These are phyloP conservation scores for Bombyx mori DNA, from an alignment of 1,140 invertebrate species.

Conservation along the genomic window ASM3026992v2 NC_085116.1:11379001-11379500, in stretches of 20 bases:
- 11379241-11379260: no score
- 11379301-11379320: no score
- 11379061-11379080: constrained; percentile 7
- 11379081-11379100: constrained; percentile 99
- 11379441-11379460: constrained; percentile 30
- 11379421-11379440: constrained; percentile 25
- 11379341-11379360: no score
- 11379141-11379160: constrained; percentile 99
- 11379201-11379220: no score
- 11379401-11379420: neutral
- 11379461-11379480: constrained; percentile 39
- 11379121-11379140: constrained; percentile 98
- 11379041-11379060: neutral
- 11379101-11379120: constrained; percentile 99
- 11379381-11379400: no score
- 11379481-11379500: constrained; percentile 34
- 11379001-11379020: constrained; percentile 1
- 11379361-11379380: no score
- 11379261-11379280: no score
- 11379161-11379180: constrained; percentile 99
- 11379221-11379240: no score
- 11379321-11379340: no score
- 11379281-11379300: no score
- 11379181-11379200: constrained; percentile 74
- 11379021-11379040: neutral